A percentile compares a stretch with the other conserved stretches of the same genome.
phyloP scores from a whole-genome alignment of 1,140 invertebrate genomes.

The Oreohelix idahoensis region DNA sequence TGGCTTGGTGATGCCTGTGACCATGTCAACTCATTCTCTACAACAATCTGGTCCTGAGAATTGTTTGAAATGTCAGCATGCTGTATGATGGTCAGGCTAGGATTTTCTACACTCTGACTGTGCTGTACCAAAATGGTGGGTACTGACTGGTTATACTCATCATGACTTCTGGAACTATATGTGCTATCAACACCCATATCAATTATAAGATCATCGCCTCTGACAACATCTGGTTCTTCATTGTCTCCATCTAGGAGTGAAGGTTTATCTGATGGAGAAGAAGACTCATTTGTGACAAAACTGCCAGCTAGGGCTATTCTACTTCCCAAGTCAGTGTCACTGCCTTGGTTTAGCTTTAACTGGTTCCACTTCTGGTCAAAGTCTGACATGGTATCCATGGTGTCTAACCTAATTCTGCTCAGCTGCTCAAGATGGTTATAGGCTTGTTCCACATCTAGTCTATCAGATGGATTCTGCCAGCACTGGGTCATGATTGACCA shows the following conservation, averaged over 20 bases:
- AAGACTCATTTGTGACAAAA: background rate
- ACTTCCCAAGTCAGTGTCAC: conserved; percentile 21
- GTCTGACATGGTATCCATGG: conserved; percentile 39
- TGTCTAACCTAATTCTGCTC: conserved; percentile 35
- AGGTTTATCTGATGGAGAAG: background rate
- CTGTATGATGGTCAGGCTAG: background rate
- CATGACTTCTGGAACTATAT: background rate
- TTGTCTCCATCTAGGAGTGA: background rate
- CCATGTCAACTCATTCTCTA: background rate
- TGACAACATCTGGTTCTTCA: background rate
- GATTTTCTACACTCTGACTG: background rate
- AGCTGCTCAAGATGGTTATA: conserved; percentile 51
- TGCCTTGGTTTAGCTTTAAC: conserved; percentile 41
- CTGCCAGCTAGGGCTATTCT: conserved; percentile 33
- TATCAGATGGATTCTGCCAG: conserved; percentile 52
- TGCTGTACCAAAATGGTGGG: background rate
- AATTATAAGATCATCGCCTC: background rate
- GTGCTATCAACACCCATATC: background rate
- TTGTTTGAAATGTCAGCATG: background rate
- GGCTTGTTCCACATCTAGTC: conserved; percentile 56
- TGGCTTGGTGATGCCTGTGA: background rate
- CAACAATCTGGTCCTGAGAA: background rate
- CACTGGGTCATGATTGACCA: conserved; percentile 64
- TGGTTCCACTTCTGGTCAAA: conserved; percentile 61
- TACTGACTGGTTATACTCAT: background rate